phyloP scores from a whole-genome alignment of 2,113 vertebrate genomes.

The Buteo buteo region DNA sequence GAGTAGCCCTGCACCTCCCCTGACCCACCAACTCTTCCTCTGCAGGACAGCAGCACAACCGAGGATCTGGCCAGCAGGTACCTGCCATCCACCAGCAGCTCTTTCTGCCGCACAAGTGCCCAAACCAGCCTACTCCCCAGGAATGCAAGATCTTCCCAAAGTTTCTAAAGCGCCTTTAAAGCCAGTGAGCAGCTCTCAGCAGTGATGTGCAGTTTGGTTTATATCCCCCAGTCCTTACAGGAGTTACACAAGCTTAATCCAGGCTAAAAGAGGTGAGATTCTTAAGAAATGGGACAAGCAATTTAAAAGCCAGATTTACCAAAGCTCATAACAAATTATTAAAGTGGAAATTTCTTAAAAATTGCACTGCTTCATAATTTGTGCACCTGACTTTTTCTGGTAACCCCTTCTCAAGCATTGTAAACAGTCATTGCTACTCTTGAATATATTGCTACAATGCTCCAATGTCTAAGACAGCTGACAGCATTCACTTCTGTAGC shows the following conservation, averaged over 20 bases:
- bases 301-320: background rate
- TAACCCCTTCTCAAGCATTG: background rate
- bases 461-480: background rate
- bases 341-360: background rate
- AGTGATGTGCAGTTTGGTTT: background rate
- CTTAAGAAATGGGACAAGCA: background rate
- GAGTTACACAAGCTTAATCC: background rate
- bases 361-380: background rate
- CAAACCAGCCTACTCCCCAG: background rate
- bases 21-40: background rate
- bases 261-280: background rate
- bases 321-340: background rate
- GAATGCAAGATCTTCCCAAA: background rate
- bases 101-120: background rate
- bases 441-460: background rate
- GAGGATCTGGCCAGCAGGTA: background rate
- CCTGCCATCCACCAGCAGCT: background rate
- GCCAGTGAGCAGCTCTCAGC: background rate
- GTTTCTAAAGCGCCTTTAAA: background rate
- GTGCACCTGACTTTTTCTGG: background rate
- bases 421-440: background rate
- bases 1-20: background rate
- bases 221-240: rapidly evolving
- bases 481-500: background rate
- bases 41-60: background rate